These are phyloP conservation scores for Taurulus bubalis DNA, from an alignment of 2,113 vertebrate species.

Conservation along the genomic window DNA sequence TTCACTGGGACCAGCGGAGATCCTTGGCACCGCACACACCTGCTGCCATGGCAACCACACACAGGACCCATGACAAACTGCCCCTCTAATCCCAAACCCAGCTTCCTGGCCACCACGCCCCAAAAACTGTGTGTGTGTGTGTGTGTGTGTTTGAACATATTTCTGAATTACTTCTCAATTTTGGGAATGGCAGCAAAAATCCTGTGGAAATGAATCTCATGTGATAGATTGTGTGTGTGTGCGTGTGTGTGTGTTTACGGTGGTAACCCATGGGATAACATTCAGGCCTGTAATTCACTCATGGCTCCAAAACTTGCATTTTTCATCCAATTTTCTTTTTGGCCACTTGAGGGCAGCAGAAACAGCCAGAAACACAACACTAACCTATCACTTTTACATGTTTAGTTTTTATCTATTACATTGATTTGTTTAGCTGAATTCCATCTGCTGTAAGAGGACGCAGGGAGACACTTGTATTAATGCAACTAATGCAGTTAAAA, in stretches of 20 bases:
- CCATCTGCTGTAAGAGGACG: neutral
- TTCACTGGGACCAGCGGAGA: slow-evolving; percentile 71
- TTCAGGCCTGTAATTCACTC: neutral
- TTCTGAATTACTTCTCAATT: neutral
- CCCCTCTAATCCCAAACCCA: neutral
- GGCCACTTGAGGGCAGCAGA: slow-evolving; percentile 8
- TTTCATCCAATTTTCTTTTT: neutral
- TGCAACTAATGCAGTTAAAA: neutral
- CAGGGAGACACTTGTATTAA: neutral
- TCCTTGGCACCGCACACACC: slow-evolving; percentile 59
- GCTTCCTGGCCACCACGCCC: neutral
- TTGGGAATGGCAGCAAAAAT: neutral
- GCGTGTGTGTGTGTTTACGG: neutral
- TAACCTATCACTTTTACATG: neutral
- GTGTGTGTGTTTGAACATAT: neutral
- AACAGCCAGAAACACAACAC: neutral
- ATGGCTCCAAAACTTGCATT: neutral
- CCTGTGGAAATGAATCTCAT: neutral
- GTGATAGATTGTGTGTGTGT: neutral
- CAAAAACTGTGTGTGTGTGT: neutral
- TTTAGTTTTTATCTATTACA: neutral
- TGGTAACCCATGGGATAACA: neutral
- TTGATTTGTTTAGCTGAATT: neutral
- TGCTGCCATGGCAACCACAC: slow-evolving; percentile 73
- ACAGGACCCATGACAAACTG: slow-evolving; percentile 46